Evolutionary conservation across 2,888 invertebrate species (phyloP).

Genomic region (Tenthredo mesomela): DNA sequence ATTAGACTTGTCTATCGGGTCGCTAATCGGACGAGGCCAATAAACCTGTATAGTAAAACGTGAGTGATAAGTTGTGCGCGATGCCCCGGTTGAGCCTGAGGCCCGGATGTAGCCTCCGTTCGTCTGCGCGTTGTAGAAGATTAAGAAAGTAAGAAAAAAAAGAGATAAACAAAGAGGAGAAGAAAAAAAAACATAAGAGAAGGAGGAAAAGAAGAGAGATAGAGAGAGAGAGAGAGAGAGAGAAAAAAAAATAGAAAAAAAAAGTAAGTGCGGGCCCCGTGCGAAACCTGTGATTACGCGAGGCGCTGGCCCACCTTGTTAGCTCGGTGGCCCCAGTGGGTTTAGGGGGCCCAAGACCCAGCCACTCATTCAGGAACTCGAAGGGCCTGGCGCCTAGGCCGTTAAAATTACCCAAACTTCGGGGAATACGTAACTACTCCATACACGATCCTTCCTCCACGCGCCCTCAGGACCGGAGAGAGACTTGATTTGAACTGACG

Average conservation of each 20-base stretch:
- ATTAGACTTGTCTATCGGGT: conserved; percentile 41
- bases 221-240: conserved; percentile 75
- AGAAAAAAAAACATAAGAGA: conserved; percentile 74
- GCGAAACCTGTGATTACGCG: conserved; percentile 77
- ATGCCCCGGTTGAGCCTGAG: conserved; percentile 62
- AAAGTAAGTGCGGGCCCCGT: conserved; percentile 77
- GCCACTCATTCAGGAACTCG: conserved; percentile 72
- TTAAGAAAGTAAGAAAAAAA: conserved; percentile 74
- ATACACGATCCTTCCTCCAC: background rate
- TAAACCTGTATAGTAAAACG: conserved; percentile 70
- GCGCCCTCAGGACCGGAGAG: background rate
- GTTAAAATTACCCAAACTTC: conserved; percentile 77
- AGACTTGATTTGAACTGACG: conserved; percentile 36
- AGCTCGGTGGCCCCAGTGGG: conserved; percentile 73
- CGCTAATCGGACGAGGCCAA: conserved; percentile 55
- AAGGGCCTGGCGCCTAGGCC: conserved; percentile 74
- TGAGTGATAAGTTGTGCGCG: conserved; percentile 59
- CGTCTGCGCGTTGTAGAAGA: conserved; percentile 67
- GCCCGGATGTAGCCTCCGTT: conserved; percentile 74
- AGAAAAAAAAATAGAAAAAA: conserved; percentile 68
- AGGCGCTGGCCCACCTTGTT: conserved; percentile 77
- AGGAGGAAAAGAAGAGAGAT: conserved; percentile 67
- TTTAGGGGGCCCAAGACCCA: conserved; percentile 58
- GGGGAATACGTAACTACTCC: conserved; percentile 61
- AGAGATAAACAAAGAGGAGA: conserved; percentile 76